phyloP scores from a whole-genome alignment of 2,888 invertebrate genomes.

The Resseliella maxima region DNA sequence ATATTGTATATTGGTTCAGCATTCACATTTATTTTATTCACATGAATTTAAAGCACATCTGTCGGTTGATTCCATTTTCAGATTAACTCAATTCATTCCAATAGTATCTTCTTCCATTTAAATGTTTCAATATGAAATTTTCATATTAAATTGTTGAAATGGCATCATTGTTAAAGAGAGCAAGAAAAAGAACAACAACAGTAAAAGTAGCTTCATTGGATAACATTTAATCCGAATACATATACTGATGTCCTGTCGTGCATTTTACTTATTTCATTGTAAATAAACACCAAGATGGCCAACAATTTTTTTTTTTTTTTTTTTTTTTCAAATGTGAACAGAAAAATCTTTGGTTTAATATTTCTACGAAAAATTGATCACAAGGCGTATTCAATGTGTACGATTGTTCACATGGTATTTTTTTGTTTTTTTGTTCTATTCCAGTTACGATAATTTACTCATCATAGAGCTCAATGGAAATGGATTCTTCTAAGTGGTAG shows the following conservation, averaged over 20 bases:
- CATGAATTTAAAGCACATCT: background rate
- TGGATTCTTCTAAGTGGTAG: background rate
- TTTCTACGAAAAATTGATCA: conserved; percentile 5
- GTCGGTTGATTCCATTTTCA: background rate
- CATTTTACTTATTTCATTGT: background rate
- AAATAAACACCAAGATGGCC: background rate
- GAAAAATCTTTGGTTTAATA: background rate
- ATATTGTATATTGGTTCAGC: background rate
- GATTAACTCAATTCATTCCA: background rate
- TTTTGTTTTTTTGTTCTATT: too few relatives aligned
- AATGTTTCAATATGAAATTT: too few relatives aligned
- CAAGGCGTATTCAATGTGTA: background rate
- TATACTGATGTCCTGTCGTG: conserved; percentile 27
- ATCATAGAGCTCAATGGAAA: background rate
- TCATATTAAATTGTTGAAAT: too few relatives aligned
- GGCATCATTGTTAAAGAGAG: background rate
- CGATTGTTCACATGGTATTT: background rate
- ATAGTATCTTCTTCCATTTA: too few relatives aligned
- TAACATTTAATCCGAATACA: background rate
- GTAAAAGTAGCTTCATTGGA: conserved; percentile 1
- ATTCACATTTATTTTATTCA: background rate
- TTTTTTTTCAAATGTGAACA: too few relatives aligned
- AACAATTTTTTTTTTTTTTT: background rate
- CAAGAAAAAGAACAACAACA: background rate
- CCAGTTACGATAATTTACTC: too few relatives aligned